Conservation (phyloP, 64 coral and sea anemone species). For the Trachythela sp. region DNA sequence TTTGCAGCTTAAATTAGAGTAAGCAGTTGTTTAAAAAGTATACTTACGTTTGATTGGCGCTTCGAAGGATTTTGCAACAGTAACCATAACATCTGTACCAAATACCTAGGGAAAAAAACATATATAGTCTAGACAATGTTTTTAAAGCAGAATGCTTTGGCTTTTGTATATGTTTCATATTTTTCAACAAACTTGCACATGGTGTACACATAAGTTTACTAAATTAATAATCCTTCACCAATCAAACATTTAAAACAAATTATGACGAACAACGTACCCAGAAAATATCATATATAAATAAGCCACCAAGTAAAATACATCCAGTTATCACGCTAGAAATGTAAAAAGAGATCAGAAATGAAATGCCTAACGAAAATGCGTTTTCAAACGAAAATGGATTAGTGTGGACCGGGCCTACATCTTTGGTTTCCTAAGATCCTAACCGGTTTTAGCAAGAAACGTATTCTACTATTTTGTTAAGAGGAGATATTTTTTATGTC, state of each 20-base stretch:
- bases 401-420: no score
- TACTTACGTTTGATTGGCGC: slow-evolving; percentile 95
- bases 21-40: no score
- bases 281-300: slow-evolving; percentile 97
- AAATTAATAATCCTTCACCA: no score
- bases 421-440: no score
- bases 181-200: neutral
- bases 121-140: neutral
- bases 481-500: no score
- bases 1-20: no score
- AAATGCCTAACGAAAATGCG: no score
- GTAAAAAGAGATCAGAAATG: neutral
- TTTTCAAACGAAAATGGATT: no score
- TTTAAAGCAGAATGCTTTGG: neutral
- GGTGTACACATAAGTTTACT: no score
- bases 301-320: slow-evolving; percentile 90
- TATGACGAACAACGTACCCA: slow-evolving; percentile 57
- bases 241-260: no score
- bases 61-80: slow-evolving; percentile 99
- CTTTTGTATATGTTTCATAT: neutral
- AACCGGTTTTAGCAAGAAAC: no score
- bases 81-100: slow-evolving; percentile 99
- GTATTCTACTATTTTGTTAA: no score
- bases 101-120: slow-evolving; percentile 62
- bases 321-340: slow-evolving; percentile 65